Evolutionary conservation across 2,797 vertebrate genomes (phyloP).

Genomic region (Ficedula albicollis): DNA sequence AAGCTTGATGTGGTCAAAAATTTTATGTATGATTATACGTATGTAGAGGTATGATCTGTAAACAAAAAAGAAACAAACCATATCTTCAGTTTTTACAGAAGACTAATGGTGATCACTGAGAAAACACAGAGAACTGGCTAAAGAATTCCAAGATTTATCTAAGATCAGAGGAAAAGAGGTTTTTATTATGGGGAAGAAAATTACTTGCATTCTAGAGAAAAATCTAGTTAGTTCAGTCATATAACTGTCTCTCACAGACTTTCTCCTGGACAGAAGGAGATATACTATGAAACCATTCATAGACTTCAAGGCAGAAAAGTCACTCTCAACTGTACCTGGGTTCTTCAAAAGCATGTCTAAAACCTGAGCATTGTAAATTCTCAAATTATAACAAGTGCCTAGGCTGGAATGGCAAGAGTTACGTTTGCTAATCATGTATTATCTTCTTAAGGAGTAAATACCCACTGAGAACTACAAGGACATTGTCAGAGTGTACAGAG

Average conservation of each 20-base stretch:
- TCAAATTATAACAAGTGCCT: neutral
- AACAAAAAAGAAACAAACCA: neutral
- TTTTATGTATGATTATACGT: neutral
- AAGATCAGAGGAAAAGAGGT: neutral
- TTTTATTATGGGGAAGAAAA: neutral
- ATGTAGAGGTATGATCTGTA: neutral
- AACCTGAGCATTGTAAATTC: neutral
- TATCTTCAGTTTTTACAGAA: neutral
- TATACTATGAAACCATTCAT: neutral
- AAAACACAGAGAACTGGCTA: neutral
- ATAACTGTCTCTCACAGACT: neutral
- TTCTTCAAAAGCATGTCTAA: neutral
- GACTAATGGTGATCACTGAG: neutral
- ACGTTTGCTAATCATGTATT: fast-evolving
- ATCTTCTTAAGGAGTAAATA: neutral
- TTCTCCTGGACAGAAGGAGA: neutral
- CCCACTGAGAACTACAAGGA: neutral
- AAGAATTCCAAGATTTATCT: neutral
- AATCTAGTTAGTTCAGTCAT: neutral
- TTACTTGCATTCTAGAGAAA: neutral
- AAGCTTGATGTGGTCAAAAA: neutral
- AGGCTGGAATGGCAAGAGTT: neutral
- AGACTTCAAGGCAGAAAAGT: neutral
- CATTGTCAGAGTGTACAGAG: neutral
- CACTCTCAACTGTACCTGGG: neutral